These are phyloP conservation scores for Sphecodes monilicornis DNA, from an alignment of 2,888 invertebrate species.

Conservation along the genomic window DNA sequence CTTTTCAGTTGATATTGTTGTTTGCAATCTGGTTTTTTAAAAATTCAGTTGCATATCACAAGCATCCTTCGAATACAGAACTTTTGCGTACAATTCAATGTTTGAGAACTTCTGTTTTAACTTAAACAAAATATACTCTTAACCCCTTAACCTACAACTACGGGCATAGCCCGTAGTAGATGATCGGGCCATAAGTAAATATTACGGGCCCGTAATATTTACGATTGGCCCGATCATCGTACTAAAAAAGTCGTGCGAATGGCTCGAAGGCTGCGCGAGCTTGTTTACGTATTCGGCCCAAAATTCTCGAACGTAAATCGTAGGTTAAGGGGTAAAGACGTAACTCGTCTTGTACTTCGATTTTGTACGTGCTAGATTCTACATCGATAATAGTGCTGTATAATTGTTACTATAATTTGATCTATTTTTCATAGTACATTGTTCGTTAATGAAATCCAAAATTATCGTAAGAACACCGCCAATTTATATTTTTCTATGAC, in stretches of 20 bases:
- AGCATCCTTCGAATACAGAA: not conserved
- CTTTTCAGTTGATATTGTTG: not conserved
- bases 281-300: no score
- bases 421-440: slow-evolving; percentile 54
- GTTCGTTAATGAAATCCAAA: slow-evolving; percentile 52
- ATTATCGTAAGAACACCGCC: slow-evolving; percentile 59
- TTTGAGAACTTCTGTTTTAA: slow-evolving; percentile 50
- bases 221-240: no score
- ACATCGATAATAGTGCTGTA: slow-evolving; percentile 55
- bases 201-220: no score
- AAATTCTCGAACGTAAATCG: no score
- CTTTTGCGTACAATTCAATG: not conserved
- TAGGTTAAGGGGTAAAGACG: no score
- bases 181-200: no score
- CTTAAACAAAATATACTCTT: slow-evolving; percentile 3
- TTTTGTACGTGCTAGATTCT: slow-evolving; percentile 60
- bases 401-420: slow-evolving; percentile 60
- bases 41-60: not conserved
- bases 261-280: no score
- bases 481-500: slow-evolving; percentile 66
- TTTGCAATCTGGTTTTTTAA: not conserved
- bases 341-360: slow-evolving; percentile 25
- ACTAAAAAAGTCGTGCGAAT: no score
- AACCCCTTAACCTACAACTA: no score
- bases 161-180: no score